A percentile compares a stretch with the other conserved stretches of the same genome.
Conservation (phyloP, 2,113 vertebrate genomes). For the Merops nubicus region DNA sequence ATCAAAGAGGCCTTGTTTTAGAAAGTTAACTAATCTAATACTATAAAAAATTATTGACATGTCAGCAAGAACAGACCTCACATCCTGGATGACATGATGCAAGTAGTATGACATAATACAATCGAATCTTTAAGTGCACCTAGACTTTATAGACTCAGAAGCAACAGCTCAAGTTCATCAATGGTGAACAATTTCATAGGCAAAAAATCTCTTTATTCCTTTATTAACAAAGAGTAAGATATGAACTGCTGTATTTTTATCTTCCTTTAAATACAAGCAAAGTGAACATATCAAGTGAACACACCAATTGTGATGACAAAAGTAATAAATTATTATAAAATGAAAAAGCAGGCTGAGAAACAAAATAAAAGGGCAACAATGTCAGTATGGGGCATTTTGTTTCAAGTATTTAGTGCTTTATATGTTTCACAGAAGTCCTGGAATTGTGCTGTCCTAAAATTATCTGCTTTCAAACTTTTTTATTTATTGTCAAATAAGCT, state of each 20-base stretch:
- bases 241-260: not conserved
- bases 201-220: not conserved
- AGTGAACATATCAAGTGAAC: not conserved
- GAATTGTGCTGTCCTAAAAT: not conserved
- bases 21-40: constrained; percentile 16
- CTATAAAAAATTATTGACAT: not conserved
- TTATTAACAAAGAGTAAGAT: not conserved
- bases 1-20: constrained; percentile 11
- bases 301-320: not conserved
- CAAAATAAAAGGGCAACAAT: not conserved
- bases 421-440: not conserved
- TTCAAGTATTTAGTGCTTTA: not conserved
- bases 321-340: not conserved
- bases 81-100: constrained; percentile 38
- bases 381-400: not conserved
- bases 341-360: not conserved
- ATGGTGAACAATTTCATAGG: not conserved
- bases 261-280: not conserved
- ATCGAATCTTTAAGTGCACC: not conserved
- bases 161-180: not conserved
- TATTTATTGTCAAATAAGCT: not conserved
- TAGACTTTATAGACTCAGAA: not conserved
- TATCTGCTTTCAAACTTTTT: not conserved
- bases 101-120: not conserved
- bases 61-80: constrained; percentile 53